Evolutionary conservation across 2,888 invertebrate genomes (phyloP).

Genomic region (Zaprionus bogoriensis): DNA sequence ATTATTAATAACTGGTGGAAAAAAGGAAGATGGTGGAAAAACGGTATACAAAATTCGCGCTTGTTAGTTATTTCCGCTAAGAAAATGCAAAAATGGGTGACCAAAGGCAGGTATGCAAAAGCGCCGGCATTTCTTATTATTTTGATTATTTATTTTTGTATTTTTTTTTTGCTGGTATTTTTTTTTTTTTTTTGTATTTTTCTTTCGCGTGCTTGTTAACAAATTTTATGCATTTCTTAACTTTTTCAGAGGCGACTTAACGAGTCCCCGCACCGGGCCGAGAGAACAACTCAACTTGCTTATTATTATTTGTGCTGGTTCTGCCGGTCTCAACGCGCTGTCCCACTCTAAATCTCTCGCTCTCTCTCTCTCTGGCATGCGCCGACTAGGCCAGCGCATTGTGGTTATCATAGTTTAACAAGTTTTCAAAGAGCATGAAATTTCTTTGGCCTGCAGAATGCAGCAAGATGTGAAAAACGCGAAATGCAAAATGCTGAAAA

Average conservation of each 20-base stretch:
- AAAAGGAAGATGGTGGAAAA: slow-evolving; percentile 6
- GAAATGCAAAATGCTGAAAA: slow-evolving; percentile 62
- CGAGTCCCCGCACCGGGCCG: slow-evolving; percentile 44
- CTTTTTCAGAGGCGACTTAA: slow-evolving; percentile 68
- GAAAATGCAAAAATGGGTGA: slow-evolving; percentile 56
- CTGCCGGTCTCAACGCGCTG: too few relatives aligned
- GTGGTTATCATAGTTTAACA: slow-evolving; percentile 82
- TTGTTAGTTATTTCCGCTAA: slow-evolving; percentile 73
- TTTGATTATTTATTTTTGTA: slow-evolving; percentile 19
- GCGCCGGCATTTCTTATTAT: slow-evolving; percentile 36
- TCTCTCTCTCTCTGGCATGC: neutral
- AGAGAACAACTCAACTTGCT: slow-evolving; percentile 64
- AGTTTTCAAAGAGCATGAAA: slow-evolving; percentile 80
- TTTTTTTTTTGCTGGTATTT: neutral
- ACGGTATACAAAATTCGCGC: slow-evolving; percentile 48
- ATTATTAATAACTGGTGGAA: slow-evolving; percentile 7
- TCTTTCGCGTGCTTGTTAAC: slow-evolving; percentile 67
- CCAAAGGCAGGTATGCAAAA: slow-evolving; percentile 14
- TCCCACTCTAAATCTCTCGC: too few relatives aligned
- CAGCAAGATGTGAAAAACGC: slow-evolving; percentile 39
- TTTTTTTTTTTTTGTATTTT: slow-evolving; percentile 7
- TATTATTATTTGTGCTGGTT: slow-evolving; percentile 68
- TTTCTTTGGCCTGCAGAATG: slow-evolving; percentile 65
- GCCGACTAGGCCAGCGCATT: slow-evolving; percentile 53
- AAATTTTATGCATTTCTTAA: slow-evolving; percentile 78